Evolutionary conservation across 2,888 invertebrate species (phyloP).

Genomic region (Prionchulus punctatus): DNA sequence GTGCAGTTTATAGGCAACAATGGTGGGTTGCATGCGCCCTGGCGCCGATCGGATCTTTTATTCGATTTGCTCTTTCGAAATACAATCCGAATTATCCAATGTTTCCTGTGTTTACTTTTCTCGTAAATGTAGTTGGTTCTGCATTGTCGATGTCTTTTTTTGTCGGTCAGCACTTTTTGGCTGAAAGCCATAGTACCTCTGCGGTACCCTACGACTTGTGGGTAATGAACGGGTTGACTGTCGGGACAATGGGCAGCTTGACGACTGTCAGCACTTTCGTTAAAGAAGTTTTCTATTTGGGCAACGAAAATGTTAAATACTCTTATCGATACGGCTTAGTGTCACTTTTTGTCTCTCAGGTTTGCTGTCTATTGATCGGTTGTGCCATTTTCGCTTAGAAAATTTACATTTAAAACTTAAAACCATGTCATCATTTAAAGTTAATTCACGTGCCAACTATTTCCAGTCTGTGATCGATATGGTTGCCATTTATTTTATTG

Average conservation of each 20-base stretch:
- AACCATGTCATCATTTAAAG: too few relatives aligned
- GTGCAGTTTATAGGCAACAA: neutral
- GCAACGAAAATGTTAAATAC: neutral
- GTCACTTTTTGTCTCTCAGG: neutral
- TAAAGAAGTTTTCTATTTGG: neutral
- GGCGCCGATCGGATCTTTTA: neutral
- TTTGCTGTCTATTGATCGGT: neutral
- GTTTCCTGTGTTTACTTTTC: slow-evolving; percentile 4
- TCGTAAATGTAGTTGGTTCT: neutral
- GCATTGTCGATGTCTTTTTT: neutral
- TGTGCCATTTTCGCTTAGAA: neutral
- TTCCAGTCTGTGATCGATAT: too few relatives aligned
- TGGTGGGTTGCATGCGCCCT: neutral
- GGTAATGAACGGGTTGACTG: neutral
- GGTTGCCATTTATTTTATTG: too few relatives aligned
- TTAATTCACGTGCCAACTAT: too few relatives aligned
- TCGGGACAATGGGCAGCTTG: neutral
- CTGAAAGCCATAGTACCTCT: neutral
- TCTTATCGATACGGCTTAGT: neutral
- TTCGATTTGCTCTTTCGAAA: neutral
- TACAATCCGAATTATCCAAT: neutral
- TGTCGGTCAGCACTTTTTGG: neutral
- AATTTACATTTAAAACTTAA: too few relatives aligned
- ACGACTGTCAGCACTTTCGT: slow-evolving; percentile 1
- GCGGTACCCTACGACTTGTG: neutral